These are phyloP conservation scores for Holacanthus passer DNA, from an alignment of 2,113 vertebrate genomes.

Conservation along the genomic window DNA sequence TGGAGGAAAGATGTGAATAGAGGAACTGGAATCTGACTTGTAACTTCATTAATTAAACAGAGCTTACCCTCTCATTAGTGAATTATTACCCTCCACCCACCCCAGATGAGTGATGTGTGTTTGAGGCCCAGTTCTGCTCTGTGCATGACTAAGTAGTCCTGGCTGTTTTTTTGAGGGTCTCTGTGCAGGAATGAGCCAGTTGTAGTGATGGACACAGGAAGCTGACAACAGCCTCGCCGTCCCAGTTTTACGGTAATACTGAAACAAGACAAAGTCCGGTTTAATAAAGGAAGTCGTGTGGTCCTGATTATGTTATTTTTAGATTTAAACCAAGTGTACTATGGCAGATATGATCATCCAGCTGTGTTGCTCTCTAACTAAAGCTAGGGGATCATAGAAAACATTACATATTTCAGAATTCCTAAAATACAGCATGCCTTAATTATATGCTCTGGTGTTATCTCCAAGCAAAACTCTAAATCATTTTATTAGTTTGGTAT, in stretches of 20 bases:
- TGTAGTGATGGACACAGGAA: constrained; percentile 62
- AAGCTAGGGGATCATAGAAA: neutral
- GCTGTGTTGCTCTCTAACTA: neutral
- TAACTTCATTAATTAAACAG: neutral
- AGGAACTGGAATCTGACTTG: neutral
- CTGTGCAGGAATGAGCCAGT: constrained; percentile 29
- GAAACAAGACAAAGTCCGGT: constrained; percentile 31
- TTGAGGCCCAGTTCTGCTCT: constrained; percentile 2
- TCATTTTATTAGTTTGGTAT: constrained; percentile 32
- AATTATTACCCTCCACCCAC: neutral
- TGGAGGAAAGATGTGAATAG: neutral
- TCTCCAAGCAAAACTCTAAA: constrained; percentile 20
- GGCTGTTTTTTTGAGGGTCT: constrained; percentile 38
- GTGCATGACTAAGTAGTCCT: constrained; percentile 20
- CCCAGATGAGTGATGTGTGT: neutral
- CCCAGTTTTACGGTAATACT: constrained; percentile 43
- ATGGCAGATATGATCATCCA: neutral
- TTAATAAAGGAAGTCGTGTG: constrained; percentile 22
- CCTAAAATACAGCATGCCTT: neutral
- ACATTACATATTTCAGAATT: neutral
- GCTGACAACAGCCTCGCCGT: constrained; percentile 38
- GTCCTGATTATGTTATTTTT: constrained; percentile 27
- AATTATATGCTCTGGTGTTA: constrained; percentile 5
- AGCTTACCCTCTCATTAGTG: neutral
- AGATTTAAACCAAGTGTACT: constrained; percentile 5